Percentiles rank a stretch among this genome's conserved stretches.
phyloP scores from a whole-genome alignment of 1,140 invertebrate genomes.

The Grapholita molesta region DNA sequence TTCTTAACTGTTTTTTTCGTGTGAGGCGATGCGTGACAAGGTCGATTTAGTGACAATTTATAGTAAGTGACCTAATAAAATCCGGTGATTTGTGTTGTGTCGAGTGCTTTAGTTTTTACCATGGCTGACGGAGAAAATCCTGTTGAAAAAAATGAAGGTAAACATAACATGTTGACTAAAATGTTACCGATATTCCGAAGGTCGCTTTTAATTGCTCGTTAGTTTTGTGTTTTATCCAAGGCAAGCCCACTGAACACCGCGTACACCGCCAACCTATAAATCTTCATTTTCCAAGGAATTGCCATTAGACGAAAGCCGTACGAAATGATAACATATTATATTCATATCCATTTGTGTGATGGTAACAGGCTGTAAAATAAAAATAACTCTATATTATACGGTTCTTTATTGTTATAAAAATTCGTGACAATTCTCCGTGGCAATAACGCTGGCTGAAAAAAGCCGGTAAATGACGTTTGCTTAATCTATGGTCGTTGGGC shows the following conservation, averaged over 20 bases:
- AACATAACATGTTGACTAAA: neutral
- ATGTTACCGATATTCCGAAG: neutral
- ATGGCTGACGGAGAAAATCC: conserved; percentile 18
- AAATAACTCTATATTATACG: neutral
- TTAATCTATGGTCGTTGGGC: neutral
- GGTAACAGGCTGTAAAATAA: neutral
- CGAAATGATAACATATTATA: neutral
- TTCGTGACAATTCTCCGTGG: no score
- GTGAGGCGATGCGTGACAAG: conserved; percentile 44
- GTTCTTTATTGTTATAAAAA: no score
- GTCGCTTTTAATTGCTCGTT: conserved; percentile 11
- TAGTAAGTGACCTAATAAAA: conserved; percentile 16
- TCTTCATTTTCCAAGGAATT: neutral
- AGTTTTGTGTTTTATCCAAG: neutral
- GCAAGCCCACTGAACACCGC: neutral
- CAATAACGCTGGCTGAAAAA: neutral
- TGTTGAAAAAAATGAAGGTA: conserved; percentile 15
- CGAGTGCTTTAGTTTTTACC: conserved; percentile 1
- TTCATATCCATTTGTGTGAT: neutral
- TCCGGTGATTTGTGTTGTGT: conserved; percentile 14
- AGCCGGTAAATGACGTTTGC: neutral
- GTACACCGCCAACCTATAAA: neutral
- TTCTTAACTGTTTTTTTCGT: conserved; percentile 18
- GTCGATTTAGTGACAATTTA: conserved; percentile 48
- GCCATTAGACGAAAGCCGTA: conserved; percentile 3